Evolutionary conservation across 30 jellyfish, hydroid and myxozoan genomes (phyloP), one percentile per base, ranked within the genome.

Genomic region (Haliclystus octoradiatus): DNA sequence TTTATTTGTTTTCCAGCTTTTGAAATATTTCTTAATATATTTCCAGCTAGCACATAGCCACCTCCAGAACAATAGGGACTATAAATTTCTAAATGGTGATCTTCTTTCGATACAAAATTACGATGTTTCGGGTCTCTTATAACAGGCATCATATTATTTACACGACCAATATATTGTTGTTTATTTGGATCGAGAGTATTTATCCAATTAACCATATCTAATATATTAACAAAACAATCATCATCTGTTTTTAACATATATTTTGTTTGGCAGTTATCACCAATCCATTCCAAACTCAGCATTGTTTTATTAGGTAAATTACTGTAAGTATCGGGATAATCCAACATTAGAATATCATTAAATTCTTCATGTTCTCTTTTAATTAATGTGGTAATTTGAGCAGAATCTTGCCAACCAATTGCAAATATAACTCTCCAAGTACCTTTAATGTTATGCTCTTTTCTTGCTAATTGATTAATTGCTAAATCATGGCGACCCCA

Each of bases 401-500:
- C 73, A 26, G 92, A 73, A 5, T 31, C 50, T 60, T 84, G 86
- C 5, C 83, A 65, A 25, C 97, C 97, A 25, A 88, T 82, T 0
- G 94, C 46, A 53, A 88, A 88, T 0, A 88, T 81, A 50, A 84
- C 81, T 33, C 70, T 68, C 88, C 92, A 88, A 7, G 31, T 88
- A 26, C 74, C 52, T 34, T 71, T 53, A 0, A 66, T 34, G 24
- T 40, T 24, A n/a, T n/a, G n/a, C 9, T 15, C 73, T 28, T 46
- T 25, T 1, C 40, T 50, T 0, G 70, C 33, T 1, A 34, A 68
- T 24, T 26, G 52, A 70, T 88, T 88, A 62, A 88, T 34, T 12
- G 34, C 66, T 3, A 89, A 53, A 26, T 81, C 97, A 80, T 69
- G 69, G n/a, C 97, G 50, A 0, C 97, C 97, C 93, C 93, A 88